Evolutionary conservation across 92 coral and sea anemone genomes (phyloP).

Genomic region (Epizoanthus illoricatus): DNA sequence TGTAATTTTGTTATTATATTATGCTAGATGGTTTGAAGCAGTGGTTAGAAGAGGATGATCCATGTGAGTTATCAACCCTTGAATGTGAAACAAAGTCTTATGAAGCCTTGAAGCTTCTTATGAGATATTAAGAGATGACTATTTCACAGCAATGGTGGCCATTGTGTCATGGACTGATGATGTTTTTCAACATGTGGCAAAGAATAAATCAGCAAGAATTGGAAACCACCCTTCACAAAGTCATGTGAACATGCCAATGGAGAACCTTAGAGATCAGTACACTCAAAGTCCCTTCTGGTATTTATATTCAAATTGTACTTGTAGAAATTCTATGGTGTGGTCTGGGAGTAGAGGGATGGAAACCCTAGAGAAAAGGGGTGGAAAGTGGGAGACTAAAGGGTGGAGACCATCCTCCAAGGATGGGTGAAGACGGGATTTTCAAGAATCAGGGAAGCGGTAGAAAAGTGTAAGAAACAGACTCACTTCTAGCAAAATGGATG

Average conservation of each 20-base stretch:
- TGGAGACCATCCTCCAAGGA: too few species aligned
- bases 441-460: too few species aligned
- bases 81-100: neutral
- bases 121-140: neutral
- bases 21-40: neutral
- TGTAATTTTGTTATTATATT: neutral
- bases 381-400: too few species aligned
- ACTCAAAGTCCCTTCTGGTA: slow-evolving; percentile 1
- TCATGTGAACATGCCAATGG: neutral
- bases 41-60: neutral
- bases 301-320: neutral
- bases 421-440: too few species aligned
- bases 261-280: neutral
- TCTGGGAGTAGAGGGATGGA: too few species aligned
- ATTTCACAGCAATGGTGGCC: slow-evolving; percentile 3
- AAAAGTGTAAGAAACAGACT: too few species aligned
- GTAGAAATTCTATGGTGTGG: too few species aligned
- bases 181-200: neutral
- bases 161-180: slow-evolving; percentile 11
- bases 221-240: neutral
- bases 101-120: neutral
- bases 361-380: too few species aligned
- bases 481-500: too few species aligned
- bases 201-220: neutral
- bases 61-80: neutral